Conservation (phyloP, 2,797 vertebrate species). For the Chanos chanos region DNA sequence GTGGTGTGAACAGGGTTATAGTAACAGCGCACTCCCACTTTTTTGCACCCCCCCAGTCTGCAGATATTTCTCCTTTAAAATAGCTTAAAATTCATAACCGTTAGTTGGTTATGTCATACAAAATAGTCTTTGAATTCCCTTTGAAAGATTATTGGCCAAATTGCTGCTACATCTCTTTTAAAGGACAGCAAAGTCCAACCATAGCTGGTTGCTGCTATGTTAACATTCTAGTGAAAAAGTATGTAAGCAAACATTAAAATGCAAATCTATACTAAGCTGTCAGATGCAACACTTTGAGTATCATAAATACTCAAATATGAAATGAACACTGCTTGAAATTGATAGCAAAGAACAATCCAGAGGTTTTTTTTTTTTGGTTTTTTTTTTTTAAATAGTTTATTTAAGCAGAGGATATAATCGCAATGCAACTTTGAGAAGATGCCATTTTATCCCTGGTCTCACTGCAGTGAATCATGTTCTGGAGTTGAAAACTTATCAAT, state of each 20-base stretch:
- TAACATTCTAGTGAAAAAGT: constrained; percentile 30
- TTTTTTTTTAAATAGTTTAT: constrained; percentile 23
- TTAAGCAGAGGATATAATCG: constrained; percentile 22
- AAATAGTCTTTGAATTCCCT: no score
- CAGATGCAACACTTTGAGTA: constrained; percentile 31
- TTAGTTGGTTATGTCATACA: no score
- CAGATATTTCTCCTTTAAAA: no score
- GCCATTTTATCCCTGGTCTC: constrained; percentile 4
- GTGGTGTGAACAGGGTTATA: constrained; percentile 44
- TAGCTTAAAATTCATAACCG: no score
- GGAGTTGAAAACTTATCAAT: no score
- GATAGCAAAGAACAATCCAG: constrained; percentile 66
- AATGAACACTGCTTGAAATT: constrained; percentile 35
- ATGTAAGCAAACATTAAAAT: constrained; percentile 32
- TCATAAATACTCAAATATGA: constrained; percentile 28
- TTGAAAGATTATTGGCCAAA: constrained; percentile 28
- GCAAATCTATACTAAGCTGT: constrained; percentile 28
- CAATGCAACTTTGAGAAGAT: constrained; percentile 57
- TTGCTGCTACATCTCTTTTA: constrained; percentile 34
- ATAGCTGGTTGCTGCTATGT: constrained; percentile 51
- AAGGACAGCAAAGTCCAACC: constrained; percentile 36
- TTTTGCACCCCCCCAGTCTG: no score
- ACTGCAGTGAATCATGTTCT: background rate
- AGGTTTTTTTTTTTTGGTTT: constrained; percentile 38
- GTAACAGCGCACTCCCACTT: constrained; percentile 13